These are phyloP conservation scores for Charadrius vociferus DNA, from an alignment of 2,113 vertebrate species.

Conservation along the genomic window DNA sequence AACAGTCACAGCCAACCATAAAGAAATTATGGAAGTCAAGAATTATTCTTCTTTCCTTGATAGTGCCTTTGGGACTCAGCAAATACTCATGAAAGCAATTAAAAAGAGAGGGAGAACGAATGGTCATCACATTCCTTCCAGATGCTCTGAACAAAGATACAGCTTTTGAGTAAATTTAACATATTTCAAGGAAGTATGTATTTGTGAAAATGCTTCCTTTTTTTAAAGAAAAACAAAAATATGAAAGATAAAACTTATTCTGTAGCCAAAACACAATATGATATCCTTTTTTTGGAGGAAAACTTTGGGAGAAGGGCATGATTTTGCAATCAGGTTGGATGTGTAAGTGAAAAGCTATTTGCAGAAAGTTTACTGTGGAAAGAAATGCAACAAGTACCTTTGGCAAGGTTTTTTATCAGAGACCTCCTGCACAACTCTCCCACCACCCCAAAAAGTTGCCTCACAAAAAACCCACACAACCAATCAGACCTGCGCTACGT, in stretches of 20 bases:
- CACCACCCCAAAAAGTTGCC: neutral
- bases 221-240: neutral
- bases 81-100: neutral
- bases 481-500: neutral
- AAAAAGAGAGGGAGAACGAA: neutral
- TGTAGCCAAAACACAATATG: neutral
- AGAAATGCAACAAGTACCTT: neutral
- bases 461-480: neutral
- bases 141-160: neutral
- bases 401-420: neutral
- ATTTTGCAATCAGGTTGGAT: neutral
- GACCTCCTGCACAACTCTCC: neutral
- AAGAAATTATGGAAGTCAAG: neutral
- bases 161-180: neutral
- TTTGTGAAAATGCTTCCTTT: neutral
- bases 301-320: neutral
- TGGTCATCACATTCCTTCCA: neutral
- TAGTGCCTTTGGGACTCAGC: neutral
- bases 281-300: neutral
- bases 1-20: neutral
- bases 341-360: neutral
- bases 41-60: neutral
- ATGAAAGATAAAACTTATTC: neutral
- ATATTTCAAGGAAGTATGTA: neutral
- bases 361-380: neutral